phyloP scores from a whole-genome alignment of 2,113 vertebrate genomes.

The Trematomus loennbergii region DNA sequence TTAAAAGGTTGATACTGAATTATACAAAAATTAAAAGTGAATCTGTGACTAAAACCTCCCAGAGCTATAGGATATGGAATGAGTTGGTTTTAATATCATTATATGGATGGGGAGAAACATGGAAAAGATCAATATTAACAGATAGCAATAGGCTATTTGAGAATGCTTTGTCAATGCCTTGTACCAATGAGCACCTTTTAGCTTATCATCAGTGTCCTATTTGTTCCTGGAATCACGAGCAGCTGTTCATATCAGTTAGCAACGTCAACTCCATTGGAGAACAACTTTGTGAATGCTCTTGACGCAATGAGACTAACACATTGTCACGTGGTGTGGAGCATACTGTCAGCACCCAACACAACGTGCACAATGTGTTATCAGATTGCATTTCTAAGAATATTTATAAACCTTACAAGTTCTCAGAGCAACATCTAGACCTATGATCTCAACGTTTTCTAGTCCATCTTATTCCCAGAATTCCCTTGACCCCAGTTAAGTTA shows the following conservation, averaged over 20 bases:
- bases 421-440: background rate
- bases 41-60: background rate
- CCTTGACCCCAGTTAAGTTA: too few relatives aligned
- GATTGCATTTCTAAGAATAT: background rate
- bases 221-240: slow-evolving; percentile 1
- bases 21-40: background rate
- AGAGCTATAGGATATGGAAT: background rate
- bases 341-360: background rate
- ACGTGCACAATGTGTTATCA: background rate
- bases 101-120: background rate
- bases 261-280: slow-evolving; percentile 1
- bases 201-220: background rate
- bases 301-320: slow-evolving; percentile 37
- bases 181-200: background rate
- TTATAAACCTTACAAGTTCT: background rate
- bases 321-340: slow-evolving; percentile 16
- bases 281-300: slow-evolving; percentile 13
- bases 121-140: background rate
- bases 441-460: background rate
- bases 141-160: background rate
- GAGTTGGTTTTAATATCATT: background rate
- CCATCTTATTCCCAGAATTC: too few relatives aligned
- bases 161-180: background rate
- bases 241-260: slow-evolving; percentile 16
- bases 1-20: background rate